A percentile compares a stretch with the other conserved stretches of the same genome.
Conservation (phyloP, 2,888 invertebrate genomes). For the Baccha elongata region DNA sequence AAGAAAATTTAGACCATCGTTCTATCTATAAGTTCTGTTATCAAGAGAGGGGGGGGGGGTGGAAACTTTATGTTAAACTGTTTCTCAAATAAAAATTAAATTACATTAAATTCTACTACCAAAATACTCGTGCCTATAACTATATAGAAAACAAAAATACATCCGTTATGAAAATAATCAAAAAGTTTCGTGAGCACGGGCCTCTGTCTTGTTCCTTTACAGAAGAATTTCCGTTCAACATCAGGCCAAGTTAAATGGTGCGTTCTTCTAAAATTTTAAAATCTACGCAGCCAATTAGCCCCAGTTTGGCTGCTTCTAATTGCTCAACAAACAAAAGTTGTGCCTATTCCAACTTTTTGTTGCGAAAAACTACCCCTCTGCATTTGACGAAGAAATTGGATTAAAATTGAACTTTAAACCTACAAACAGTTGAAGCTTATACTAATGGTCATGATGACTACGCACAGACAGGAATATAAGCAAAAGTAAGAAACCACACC, state of each 20-base stretch:
- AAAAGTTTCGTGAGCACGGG: neutral
- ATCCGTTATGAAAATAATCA: neutral
- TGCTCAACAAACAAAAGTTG: conserved; percentile 59
- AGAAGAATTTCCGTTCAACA: conserved; percentile 8
- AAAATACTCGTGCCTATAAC: neutral
- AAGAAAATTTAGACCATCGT: neutral
- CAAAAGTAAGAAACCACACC: conserved; percentile 14
- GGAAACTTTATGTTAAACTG: neutral
- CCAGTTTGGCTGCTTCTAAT: conserved; percentile 47
- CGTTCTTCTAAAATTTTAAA: conserved; percentile 40
- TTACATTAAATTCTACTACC: neutral
- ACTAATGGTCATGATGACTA: conserved; percentile 24
- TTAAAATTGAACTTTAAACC: conserved; percentile 61
- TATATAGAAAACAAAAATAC: neutral
- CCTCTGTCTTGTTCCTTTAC: neutral
- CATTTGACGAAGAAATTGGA: conserved; percentile 45
- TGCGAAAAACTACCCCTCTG: neutral
- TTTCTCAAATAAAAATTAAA: neutral
- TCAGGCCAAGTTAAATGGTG: conserved; percentile 26
- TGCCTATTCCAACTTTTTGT: conserved; percentile 7
- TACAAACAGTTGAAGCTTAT: conserved; percentile 29
- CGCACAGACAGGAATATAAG: neutral
- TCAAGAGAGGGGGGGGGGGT: no score
- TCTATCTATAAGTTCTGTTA: no score
- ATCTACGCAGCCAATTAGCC: conserved; percentile 64